phyloP scores from a whole-genome alignment of 2,113 vertebrate species.

The Muscicapa adusta region DNA sequence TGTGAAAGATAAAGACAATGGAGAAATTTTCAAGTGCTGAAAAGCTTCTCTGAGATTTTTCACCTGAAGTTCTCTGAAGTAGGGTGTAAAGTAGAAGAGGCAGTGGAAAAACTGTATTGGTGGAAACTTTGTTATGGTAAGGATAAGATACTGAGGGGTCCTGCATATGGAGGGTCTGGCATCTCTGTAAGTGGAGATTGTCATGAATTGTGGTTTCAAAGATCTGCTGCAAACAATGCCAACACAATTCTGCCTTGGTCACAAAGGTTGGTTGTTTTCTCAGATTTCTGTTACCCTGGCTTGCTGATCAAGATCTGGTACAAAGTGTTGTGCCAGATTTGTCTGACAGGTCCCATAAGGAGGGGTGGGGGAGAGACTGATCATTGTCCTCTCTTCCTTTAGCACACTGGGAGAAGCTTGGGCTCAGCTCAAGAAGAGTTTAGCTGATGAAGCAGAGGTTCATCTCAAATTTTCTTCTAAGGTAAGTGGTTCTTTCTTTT shows the following conservation, averaged over 20 bases:
- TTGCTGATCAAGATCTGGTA: neutral
- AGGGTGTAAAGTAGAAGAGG: neutral
- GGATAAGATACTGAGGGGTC: neutral
- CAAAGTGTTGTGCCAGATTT: neutral
- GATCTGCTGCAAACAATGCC: neutral
- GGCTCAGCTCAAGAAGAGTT: constrained; percentile 94
- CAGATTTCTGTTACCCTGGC: neutral
- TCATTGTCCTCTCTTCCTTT: neutral
- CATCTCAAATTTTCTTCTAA: constrained; percentile 98
- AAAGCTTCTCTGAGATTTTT: neutral
- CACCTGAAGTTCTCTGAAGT: neutral
- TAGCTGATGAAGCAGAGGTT: constrained; percentile 94
- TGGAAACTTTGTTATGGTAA: neutral
- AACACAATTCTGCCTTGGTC: neutral
- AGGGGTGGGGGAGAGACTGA: neutral
- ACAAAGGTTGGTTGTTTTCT: neutral
- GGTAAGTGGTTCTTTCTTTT: constrained; percentile 69
- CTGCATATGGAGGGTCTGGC: neutral
- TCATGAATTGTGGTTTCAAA: neutral
- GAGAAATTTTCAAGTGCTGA: neutral
- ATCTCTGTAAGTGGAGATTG: rapidly evolving
- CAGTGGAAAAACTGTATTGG: neutral
- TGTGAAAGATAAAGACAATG: neutral
- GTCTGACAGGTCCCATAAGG: neutral
- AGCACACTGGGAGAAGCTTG: constrained; percentile 94